phyloP scores from a whole-genome alignment of 2,888 invertebrate genomes.

The Hyles lineata region DNA sequence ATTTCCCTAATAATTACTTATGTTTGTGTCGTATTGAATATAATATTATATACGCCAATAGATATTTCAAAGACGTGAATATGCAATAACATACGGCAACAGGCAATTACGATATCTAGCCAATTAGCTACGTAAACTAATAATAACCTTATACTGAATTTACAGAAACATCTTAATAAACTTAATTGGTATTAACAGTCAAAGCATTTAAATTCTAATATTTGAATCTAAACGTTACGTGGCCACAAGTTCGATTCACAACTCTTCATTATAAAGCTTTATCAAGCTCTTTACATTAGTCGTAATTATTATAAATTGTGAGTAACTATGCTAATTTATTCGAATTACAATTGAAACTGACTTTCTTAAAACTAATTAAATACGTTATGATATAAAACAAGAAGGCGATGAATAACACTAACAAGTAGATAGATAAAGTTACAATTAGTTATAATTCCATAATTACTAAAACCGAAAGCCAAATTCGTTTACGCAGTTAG shows the following conservation, averaged over 20 bases:
- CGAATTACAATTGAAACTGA: constrained; percentile 62
- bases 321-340: constrained; percentile 63
- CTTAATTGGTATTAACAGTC: constrained; percentile 67
- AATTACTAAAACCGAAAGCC: constrained; percentile 55
- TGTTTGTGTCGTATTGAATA: constrained; percentile 3
- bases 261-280: constrained; percentile 84
- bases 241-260: constrained; percentile 85
- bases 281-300: constrained; percentile 83
- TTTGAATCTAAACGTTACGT: constrained; percentile 74
- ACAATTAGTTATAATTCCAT: constrained; percentile 51
- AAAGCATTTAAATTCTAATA: constrained; percentile 67
- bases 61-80: background rate
- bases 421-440: constrained; percentile 56
- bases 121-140: constrained; percentile 29
- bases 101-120: constrained; percentile 26
- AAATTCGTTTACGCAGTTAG: constrained; percentile 55
- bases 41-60: constrained; percentile 1
- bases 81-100: constrained; percentile 13
- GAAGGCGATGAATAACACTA: constrained; percentile 69
- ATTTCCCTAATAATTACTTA: constrained; percentile 8
- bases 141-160: constrained; percentile 24
- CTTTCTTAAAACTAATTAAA: constrained; percentile 53
- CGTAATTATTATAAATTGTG: constrained; percentile 61
- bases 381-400: constrained; percentile 48
- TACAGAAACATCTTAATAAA: constrained; percentile 41